Conservation (phyloP, 2,888 invertebrate species). For the Nebria salina region DNA sequence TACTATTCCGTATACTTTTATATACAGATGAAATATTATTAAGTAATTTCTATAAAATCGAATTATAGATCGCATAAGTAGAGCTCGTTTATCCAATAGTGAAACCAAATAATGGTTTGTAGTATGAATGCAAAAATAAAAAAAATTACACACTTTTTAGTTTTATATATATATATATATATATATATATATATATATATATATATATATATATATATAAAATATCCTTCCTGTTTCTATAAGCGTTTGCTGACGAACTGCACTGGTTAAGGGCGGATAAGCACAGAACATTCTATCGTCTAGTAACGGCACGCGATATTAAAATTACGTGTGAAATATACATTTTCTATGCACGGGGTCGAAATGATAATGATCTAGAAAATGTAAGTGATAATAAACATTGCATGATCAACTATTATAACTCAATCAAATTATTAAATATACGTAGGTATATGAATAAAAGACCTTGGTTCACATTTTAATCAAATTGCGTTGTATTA, state of each 20-base stretch:
- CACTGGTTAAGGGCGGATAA: conserved; percentile 25
- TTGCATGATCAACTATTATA: conserved; percentile 41
- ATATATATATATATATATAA: too few relatives aligned
- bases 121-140: not conserved
- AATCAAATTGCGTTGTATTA: not conserved
- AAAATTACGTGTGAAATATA: conserved; percentile 27
- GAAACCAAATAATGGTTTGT: not conserved
- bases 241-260: conserved; percentile 8
- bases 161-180: too few relatives aligned
- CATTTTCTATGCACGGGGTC: not conserved
- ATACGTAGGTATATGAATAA: not conserved
- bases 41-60: too few relatives aligned
- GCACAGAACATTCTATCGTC: conserved; percentile 9
- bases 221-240: too few relatives aligned
- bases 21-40: too few relatives aligned
- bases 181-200: too few relatives aligned
- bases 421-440: conserved; percentile 23
- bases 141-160: not conserved
- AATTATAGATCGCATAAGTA: not conserved
- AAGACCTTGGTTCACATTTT: not conserved
- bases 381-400: conserved; percentile 26
- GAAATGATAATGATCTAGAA: conserved; percentile 36
- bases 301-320: conserved; percentile 33
- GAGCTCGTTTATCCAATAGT: not conserved
- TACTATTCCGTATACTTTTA: too few relatives aligned